Conservation (phyloP, 2,888 invertebrate genomes). For the Latrodectus hesperus region DNA sequence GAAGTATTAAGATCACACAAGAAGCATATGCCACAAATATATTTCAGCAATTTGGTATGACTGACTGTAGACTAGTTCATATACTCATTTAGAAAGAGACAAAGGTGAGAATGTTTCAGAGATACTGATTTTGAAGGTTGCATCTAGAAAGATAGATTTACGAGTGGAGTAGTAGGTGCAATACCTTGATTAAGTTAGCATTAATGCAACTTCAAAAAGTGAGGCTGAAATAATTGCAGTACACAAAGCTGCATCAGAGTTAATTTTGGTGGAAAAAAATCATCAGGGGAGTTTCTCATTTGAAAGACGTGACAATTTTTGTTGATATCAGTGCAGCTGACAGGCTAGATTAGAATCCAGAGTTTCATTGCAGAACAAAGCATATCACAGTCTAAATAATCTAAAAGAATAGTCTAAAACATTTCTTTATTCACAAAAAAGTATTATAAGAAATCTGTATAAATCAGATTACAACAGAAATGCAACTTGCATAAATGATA, state of each 20-base stretch:
- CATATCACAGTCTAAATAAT: too few species aligned
- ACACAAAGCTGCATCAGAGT: neutral
- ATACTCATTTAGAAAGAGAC: conserved; percentile 1
- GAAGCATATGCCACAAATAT: conserved; percentile 39
- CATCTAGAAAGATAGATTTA: conserved; percentile 1
- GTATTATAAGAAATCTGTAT: conserved; percentile 34
- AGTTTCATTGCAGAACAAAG: conserved; percentile 5
- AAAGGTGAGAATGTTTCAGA: neutral
- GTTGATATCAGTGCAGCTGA: neutral
- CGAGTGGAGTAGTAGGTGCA: neutral
- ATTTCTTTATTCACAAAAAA: conserved; percentile 66
- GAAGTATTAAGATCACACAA: conserved; percentile 15
- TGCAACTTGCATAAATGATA: conserved; percentile 57
- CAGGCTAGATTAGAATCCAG: neutral
- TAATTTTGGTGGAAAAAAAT: neutral
- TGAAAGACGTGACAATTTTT: neutral
- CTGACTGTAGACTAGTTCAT: conserved; percentile 8
- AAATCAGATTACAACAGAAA: conserved; percentile 23
- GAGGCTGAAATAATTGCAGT: conserved; percentile 2
- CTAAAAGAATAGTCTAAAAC: conserved; percentile 31
- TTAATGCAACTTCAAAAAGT: conserved; percentile 1
- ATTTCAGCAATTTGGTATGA: conserved; percentile 36
- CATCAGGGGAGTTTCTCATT: neutral
- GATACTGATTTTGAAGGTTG: conserved; percentile 2
- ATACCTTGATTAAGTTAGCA: neutral